phyloP scores from a whole-genome alignment of 2,797 vertebrate genomes.

The Amazonetta brasiliensis region DNA sequence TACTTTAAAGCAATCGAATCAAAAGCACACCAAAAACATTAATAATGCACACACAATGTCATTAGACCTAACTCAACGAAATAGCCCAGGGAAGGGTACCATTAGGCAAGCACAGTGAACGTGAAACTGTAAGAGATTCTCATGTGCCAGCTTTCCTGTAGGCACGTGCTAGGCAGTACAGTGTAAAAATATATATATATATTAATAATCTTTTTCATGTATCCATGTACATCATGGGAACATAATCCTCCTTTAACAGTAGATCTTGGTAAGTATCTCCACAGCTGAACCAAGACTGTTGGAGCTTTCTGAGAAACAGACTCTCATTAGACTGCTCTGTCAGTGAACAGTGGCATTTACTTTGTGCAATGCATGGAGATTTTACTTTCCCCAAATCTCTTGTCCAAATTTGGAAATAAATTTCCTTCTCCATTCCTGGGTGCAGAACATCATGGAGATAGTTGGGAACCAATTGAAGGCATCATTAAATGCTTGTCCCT shows the following conservation, averaged over 20 bases:
- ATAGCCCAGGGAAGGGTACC: accelerated
- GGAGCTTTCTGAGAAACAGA: not conserved
- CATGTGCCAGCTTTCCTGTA: not conserved
- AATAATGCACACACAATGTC: not conserved
- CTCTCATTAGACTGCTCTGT: not conserved
- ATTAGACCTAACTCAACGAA: not conserved
- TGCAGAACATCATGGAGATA: not conserved
- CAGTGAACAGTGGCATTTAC: not conserved
- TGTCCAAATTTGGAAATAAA: not conserved
- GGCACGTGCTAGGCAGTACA: not conserved
- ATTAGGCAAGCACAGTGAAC: not conserved
- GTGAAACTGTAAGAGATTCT: not conserved
- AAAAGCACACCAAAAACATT: not conserved
- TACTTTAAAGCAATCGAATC: not conserved
- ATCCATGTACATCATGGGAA: not conserved
- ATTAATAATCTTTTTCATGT: accelerated
- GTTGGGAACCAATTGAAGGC: not conserved
- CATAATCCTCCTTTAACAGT: accelerated
- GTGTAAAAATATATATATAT: not conserved
- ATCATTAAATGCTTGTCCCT: not conserved
- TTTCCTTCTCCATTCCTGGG: not conserved
- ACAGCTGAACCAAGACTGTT: not conserved
- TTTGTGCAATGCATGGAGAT: not conserved
- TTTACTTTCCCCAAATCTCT: not conserved
- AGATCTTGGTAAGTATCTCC: not conserved